A percentile compares a stretch with the other conserved stretches of the same genome.
Conservation (phyloP, 2,113 vertebrate genomes). For the Chionis minor region DNA sequence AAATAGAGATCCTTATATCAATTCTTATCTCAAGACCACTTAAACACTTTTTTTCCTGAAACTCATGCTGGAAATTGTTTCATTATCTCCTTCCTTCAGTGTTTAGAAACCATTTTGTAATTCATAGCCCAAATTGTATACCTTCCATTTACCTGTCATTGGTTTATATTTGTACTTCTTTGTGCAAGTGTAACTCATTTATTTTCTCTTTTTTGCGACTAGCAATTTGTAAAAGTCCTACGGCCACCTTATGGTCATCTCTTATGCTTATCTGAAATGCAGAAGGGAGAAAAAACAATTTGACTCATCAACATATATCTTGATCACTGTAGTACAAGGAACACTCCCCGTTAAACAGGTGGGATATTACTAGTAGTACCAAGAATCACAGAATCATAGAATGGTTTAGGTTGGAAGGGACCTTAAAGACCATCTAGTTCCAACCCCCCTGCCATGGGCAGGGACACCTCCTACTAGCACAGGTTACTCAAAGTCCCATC, state of each 20-base stretch:
- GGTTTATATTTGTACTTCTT: neutral
- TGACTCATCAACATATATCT: fast-evolving
- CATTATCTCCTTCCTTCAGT: neutral
- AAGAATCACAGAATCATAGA: neutral
- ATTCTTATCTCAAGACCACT: neutral
- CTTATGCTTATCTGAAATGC: neutral
- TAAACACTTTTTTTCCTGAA: neutral
- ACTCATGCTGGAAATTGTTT: neutral
- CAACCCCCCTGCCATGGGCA: no score
- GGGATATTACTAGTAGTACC: neutral
- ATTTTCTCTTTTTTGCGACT: neutral
- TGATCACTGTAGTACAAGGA: neutral
- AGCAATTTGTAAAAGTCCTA: neutral
- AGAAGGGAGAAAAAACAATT: neutral
- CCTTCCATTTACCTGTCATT: neutral
- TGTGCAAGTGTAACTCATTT: neutral
- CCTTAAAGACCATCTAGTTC: no score
- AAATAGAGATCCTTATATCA: neutral
- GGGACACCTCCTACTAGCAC: no score
- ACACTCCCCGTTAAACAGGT: neutral
- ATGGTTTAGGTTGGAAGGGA: no score
- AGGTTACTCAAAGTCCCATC: no score
- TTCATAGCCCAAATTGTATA: neutral
- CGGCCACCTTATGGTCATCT: neutral
- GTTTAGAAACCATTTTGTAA: neutral